phyloP scores from a whole-genome alignment of 2,113 vertebrate genomes.

The Gymnogyps californianus region DNA sequence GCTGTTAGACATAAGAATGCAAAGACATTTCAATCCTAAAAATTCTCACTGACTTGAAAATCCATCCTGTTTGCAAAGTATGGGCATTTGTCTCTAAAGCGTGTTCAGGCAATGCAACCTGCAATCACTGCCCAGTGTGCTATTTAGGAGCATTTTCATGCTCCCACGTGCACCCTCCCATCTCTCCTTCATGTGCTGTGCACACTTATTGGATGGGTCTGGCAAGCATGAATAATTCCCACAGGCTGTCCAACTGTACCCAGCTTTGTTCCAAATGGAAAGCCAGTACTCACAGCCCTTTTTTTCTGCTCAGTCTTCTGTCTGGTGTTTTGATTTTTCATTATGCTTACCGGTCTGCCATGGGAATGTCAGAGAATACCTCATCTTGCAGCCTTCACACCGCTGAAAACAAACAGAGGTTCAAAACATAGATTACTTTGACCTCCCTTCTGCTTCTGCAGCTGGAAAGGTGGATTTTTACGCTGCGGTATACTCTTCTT shows the following conservation, averaged over 20 bases:
- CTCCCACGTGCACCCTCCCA: accelerated
- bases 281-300: neutral
- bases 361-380: neutral
- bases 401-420: neutral
- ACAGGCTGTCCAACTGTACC: neutral
- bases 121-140: neutral
- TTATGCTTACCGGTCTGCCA: neutral
- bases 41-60: neutral
- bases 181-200: neutral
- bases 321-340: neutral
- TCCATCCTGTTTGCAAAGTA: neutral
- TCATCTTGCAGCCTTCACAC: neutral
- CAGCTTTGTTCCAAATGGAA: neutral
- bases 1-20: neutral
- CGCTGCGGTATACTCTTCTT: neutral
- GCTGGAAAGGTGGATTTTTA: neutral
- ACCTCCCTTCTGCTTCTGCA: neutral
- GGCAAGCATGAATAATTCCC: neutral
- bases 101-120: neutral
- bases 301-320: neutral
- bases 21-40: neutral
- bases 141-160: neutral
- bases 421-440: neutral
- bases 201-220: neutral
- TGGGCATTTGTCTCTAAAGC: neutral